These are phyloP conservation scores for Parus major DNA, from an alignment of 2,113 vertebrate genomes.

Conservation along the genomic window DNA sequence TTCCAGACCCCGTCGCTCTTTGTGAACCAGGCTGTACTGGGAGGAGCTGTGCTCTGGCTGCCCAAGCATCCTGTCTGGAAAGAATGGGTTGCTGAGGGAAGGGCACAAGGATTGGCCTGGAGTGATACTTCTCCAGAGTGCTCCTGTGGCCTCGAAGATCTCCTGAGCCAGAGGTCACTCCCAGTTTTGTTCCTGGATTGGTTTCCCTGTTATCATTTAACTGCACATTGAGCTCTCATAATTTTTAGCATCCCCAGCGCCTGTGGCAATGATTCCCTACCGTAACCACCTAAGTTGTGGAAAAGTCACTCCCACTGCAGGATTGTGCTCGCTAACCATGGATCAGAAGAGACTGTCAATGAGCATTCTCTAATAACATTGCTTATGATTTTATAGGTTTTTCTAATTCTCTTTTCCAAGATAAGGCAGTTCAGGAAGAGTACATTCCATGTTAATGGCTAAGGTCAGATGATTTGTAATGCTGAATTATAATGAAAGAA, in stretches of 20 bases:
- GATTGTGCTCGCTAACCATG: background rate
- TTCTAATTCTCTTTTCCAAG: background rate
- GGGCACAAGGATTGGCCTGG: background rate
- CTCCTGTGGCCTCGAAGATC: rapidly evolving
- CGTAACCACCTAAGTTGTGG: background rate
- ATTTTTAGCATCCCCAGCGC: background rate
- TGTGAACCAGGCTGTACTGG: background rate
- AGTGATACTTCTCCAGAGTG: background rate
- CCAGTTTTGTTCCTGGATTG: background rate
- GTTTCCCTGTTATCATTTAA: background rate
- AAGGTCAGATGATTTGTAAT: background rate
- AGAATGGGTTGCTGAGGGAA: background rate
- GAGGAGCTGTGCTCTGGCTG: background rate
- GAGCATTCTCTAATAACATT: background rate
- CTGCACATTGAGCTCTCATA: background rate
- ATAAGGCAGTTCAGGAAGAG: background rate
- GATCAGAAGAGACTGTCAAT: background rate
- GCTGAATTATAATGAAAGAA: background rate
- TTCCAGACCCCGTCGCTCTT: background rate
- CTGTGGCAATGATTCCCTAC: background rate
- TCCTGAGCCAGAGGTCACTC: background rate
- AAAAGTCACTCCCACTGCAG: background rate
- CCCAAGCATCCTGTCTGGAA: background rate
- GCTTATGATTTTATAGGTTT: background rate
- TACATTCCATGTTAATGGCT: background rate